Evolutionary conservation across 1,140 invertebrate species (phyloP), one percentile per base, ranked within the genome.

Genomic region (Cotesia vestalis): DNA sequence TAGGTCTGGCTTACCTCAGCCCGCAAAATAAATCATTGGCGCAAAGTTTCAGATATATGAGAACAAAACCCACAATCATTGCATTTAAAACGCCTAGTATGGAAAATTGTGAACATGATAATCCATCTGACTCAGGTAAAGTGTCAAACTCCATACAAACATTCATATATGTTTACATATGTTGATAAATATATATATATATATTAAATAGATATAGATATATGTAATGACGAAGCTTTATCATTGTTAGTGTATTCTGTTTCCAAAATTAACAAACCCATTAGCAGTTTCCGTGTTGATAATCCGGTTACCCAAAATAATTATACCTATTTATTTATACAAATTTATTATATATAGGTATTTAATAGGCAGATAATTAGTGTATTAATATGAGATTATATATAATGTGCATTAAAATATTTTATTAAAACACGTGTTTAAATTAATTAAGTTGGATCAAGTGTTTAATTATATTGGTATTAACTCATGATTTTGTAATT

Each of bases 21-120:
- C 92, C 93, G 8, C 92, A 94, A 79, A 94, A 94, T 78, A 91
- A 91, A 78, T 91, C 91, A 12, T 82, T 94, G 63, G 93, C 93
- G 1, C 93, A 94, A 78, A 94, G 92, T 80, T 94, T 94, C 82
- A 88, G 94, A 20, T 95, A 95, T 79, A 95, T 96, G 94, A 85
- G 94, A 51, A 93, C 91, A 62, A 96, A 95, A 79, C 94, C 94
- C 1, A 94, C 94, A 0, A 94, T 96, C 59, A 94, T 96, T 52
- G 93, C 94, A 1, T 94, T 95, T 76, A 93, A 94, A 83, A 91
- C 92, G 2, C 93, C 93, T 3, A 93, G 91, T 84, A 76, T 93
- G 55, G 93, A 94, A 77, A 90, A 90, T 74, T 90, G 88, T 61
- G 90, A 93, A 75, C 82, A 89, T 46, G 83, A 89, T 20, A 79